Evolutionary conservation across 2,113 vertebrate genomes (phyloP).

Genomic region (Sapayoa aenigma): DNA sequence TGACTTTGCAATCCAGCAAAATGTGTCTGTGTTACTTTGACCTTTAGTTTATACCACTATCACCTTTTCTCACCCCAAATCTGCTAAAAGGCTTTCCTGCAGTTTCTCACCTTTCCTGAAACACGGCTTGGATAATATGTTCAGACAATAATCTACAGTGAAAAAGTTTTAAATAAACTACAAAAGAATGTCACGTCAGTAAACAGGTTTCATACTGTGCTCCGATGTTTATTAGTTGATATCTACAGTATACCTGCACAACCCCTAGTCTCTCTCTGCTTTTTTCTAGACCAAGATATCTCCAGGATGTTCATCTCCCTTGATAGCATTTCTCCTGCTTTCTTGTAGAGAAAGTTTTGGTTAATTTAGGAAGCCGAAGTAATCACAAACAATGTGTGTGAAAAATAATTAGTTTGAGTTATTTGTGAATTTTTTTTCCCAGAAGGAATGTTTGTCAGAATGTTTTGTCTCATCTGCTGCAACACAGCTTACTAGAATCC

Average conservation of each 20-base stretch:
- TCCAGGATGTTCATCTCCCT: not conserved
- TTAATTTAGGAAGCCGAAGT: not conserved
- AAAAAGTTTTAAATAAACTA: not conserved
- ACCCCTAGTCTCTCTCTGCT: not conserved
- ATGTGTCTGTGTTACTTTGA: not conserved
- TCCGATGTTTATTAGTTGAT: not conserved
- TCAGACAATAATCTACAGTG: not conserved
- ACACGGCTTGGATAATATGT: not conserved
- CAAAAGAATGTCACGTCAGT: not conserved
- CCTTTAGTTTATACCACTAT: not conserved
- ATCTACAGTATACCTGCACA: not conserved
- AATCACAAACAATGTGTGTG: not conserved
- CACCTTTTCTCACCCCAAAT: not conserved
- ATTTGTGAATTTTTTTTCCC: not conserved
- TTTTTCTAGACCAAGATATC: not conserved
- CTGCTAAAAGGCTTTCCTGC: not conserved
- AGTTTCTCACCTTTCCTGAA: not conserved
- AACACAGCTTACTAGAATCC: not conserved
- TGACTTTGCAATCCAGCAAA: not conserved
- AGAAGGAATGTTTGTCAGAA: not conserved
- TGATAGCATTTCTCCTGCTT: not conserved
- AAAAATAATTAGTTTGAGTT: not conserved
- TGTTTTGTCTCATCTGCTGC: accelerated
- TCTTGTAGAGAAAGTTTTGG: not conserved
- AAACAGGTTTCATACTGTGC: not conserved